A percentile compares a stretch with the other conserved stretches of the same genome.
Evolutionary conservation across 2,888 invertebrate species (phyloP).

Genomic region (Antheraea assamensis): DNA sequence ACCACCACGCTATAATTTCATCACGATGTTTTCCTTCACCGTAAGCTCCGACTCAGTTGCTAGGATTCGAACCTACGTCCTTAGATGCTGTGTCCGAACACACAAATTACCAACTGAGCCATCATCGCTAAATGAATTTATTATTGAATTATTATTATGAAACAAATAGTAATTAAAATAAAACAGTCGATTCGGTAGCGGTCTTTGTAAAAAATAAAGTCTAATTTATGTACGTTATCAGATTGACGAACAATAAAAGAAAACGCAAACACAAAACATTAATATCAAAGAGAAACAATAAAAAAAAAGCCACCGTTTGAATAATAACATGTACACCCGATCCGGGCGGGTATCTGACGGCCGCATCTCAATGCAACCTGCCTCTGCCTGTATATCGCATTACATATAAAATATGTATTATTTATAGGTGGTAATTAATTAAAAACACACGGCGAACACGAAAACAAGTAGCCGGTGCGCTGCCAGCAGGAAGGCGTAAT

Average conservation of each 20-base stretch:
- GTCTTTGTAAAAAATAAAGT: conserved; percentile 26
- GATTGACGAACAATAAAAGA: conserved; percentile 42
- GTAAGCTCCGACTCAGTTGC: no score
- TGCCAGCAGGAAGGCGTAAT: conserved; percentile 78
- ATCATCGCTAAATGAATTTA: no score
- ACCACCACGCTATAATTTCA: no score
- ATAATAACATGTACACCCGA: conserved; percentile 69
- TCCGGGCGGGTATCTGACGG: conserved; percentile 61
- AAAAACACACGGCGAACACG: conserved; percentile 75
- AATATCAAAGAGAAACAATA: conserved; percentile 68
- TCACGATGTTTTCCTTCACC: no score
- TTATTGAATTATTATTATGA: no score
- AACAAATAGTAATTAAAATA: conserved; percentile 10
- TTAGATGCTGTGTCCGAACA: no score
- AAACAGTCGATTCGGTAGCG: conserved; percentile 57
- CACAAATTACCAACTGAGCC: no score
- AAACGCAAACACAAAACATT: conserved; percentile 48
- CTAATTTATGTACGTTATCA: conserved; percentile 43
- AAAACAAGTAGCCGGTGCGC: conserved; percentile 73
- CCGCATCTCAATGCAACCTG: conserved; percentile 66
- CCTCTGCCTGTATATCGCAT: conserved; percentile 76
- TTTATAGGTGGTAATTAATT: conserved; percentile 81
- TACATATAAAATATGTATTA: conserved; percentile 81
- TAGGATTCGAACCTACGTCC: no score
- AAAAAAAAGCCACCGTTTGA: conserved; percentile 69